Evolutionary conservation across 2,888 invertebrate genomes (phyloP).

Genomic region (Coelinius sp.): DNA sequence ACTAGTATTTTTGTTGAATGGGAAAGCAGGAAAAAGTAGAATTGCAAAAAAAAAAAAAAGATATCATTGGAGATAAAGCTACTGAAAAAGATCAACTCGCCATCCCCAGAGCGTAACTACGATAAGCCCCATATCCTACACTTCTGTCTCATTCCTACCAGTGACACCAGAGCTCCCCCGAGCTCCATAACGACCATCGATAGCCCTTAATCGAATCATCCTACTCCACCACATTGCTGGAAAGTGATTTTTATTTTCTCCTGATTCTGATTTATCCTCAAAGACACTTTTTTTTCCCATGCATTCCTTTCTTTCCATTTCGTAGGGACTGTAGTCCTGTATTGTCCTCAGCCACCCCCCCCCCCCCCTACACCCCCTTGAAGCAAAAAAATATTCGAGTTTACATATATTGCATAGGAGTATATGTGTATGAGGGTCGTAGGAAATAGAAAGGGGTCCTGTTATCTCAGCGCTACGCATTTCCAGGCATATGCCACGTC

Average conservation of each 20-base stretch:
- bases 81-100: slow-evolving; percentile 1
- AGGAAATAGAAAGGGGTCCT: slow-evolving; percentile 44
- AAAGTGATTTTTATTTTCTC: slow-evolving; percentile 70
- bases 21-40: not conserved
- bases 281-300: slow-evolving; percentile 28
- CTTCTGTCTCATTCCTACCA: slow-evolving; percentile 41
- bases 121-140: slow-evolving; percentile 58
- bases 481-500: slow-evolving; percentile 66
- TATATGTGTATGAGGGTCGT: slow-evolving; percentile 23
- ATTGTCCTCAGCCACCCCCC: slow-evolving; percentile 20
- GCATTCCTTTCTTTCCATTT: slow-evolving; percentile 9
- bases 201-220: slow-evolving; percentile 69
- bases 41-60: too few species aligned
- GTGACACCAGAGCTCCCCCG: slow-evolving; percentile 40
- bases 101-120: slow-evolving; percentile 57
- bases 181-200: slow-evolving; percentile 67
- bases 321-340: not conserved
- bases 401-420: slow-evolving; percentile 27
- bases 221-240: slow-evolving; percentile 63
- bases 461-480: slow-evolving; percentile 69
- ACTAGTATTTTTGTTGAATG: not conserved
- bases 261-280: slow-evolving; percentile 68
- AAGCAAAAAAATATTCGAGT: slow-evolving; percentile 17
- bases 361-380: not conserved
- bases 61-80: not conserved